These are phyloP conservation scores for Tigriopus californicus DNA, from an alignment of 2,888 invertebrate species.

Conservation along the genomic window DNA sequence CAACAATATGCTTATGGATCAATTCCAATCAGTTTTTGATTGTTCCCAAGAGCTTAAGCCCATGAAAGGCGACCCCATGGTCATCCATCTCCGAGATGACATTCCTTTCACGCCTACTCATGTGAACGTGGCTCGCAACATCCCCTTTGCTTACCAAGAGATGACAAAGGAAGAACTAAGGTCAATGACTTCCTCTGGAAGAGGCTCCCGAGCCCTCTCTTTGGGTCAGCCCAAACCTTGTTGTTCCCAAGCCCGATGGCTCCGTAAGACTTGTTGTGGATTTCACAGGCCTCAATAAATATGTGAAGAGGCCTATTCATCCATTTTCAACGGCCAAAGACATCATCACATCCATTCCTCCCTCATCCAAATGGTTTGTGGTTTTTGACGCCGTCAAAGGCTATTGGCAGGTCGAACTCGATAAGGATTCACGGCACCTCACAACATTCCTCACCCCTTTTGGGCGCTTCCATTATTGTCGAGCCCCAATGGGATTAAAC, in stretches of 20 bases:
- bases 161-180: too few species aligned
- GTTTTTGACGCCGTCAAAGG: neutral
- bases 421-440: neutral
- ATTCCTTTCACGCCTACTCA: neutral
- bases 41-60: neutral
- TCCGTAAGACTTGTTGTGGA: neutral
- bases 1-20: too few species aligned
- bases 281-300: neutral
- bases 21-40: neutral
- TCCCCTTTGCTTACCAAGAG: neutral
- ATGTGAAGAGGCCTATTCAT: neutral
- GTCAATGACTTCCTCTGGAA: neutral
- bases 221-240: neutral
- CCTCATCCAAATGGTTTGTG: neutral
- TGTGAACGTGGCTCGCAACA: neutral
- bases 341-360: neutral
- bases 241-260: neutral
- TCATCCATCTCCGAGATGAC: neutral
- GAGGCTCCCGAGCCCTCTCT: neutral
- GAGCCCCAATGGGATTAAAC: neutral
- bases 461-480: neutral
- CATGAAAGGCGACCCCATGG: neutral
- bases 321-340: neutral
- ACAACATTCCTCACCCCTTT: neutral
- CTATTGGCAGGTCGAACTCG: neutral